phyloP scores from a whole-genome alignment of 2,888 invertebrate species.

The Lamellibrachia columna region DNA sequence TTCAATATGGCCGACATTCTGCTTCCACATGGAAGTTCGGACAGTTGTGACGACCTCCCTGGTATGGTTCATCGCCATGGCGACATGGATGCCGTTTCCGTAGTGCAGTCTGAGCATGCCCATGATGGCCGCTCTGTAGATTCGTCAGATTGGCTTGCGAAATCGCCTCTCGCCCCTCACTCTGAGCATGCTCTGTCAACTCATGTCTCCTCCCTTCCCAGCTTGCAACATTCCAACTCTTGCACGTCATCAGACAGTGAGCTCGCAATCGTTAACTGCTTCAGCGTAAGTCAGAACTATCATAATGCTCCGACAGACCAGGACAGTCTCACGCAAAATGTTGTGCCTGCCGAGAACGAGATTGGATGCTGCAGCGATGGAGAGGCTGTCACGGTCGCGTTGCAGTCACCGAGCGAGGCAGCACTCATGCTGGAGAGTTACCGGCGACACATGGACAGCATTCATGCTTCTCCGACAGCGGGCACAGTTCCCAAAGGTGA shows the following conservation, averaged over 20 bases:
- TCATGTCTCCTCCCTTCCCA: background rate
- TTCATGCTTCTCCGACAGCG: background rate
- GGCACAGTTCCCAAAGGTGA: background rate
- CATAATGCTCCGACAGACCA: background rate
- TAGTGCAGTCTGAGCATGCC: background rate
- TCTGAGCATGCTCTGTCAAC: background rate
- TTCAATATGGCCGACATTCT: background rate
- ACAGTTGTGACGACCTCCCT: background rate
- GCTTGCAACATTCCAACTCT: conserved; percentile 11
- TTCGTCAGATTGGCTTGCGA: background rate
- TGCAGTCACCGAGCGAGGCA: background rate
- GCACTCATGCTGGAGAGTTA: background rate
- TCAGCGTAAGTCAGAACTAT: background rate
- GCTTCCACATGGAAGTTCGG: background rate
- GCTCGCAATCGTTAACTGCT: background rate
- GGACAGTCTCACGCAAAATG: background rate
- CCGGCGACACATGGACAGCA: background rate
- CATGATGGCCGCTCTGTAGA: background rate
- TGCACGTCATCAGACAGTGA: background rate
- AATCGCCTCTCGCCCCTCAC: background rate
- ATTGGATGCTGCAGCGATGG: background rate
- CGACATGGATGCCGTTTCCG: background rate
- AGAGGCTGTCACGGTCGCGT: background rate
- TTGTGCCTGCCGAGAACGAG: background rate
- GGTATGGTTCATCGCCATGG: background rate